A percentile compares a stretch with the other conserved stretches of the same genome.
Conservation (phyloP, 2,888 invertebrate genomes). For the Drosophila putrida region DNA sequence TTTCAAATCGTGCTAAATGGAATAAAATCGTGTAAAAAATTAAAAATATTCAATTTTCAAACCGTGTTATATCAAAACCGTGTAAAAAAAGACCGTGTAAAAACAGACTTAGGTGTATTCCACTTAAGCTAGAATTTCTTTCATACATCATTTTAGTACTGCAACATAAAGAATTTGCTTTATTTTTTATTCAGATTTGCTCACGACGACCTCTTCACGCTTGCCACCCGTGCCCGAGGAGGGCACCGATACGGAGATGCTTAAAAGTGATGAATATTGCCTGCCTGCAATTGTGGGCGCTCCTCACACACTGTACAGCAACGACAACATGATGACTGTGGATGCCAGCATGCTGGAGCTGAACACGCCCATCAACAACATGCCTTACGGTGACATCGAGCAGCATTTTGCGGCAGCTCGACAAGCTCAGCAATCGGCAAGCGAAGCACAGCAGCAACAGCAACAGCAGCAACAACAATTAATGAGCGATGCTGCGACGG, state of each 20-base stretch:
- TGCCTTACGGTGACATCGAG: conserved; percentile 80
- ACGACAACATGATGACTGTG: conserved; percentile 82
- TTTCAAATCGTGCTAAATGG: no score
- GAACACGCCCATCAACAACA: conserved; percentile 78
- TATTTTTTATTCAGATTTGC: conserved; percentile 75
- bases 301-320: conserved; percentile 76
- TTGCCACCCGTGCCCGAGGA: conserved; percentile 89
- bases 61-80: no score
- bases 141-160: no score
- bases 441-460: conserved; percentile 46
- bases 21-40: no score
- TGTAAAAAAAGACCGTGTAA: no score
- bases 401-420: conserved; percentile 75
- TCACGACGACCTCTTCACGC: conserved; percentile 84
- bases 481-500: conserved; percentile 30
- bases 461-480: conserved; percentile 50
- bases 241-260: conserved; percentile 87
- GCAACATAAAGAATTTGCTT: no score
- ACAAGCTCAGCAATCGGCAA: conserved; percentile 60
- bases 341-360: conserved; percentile 84
- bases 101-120: no score
- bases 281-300: conserved; percentile 75
- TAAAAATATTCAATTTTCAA: no score
- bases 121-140: no score
- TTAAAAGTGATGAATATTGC: conserved; percentile 85